Conservation (phyloP, 2,797 vertebrate genomes). For the Epinephelus malabaricus region DNA sequence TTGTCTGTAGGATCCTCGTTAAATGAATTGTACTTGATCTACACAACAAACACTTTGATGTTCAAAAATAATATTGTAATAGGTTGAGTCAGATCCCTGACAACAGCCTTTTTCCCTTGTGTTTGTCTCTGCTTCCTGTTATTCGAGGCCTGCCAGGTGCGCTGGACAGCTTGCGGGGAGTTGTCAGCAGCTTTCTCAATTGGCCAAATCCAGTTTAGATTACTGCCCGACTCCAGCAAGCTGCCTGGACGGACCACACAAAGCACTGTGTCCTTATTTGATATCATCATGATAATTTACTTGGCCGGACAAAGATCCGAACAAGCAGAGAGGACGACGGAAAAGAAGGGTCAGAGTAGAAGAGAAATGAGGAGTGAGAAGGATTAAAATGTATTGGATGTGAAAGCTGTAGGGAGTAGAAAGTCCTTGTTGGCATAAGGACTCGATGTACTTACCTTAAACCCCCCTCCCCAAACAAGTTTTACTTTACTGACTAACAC, state of each 20-base stretch:
- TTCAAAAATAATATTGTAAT: constrained; percentile 33
- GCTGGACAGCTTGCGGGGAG: constrained; percentile 66
- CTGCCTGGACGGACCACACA: constrained; percentile 53
- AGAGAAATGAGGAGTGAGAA: constrained; percentile 40
- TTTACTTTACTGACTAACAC: too few relatives aligned
- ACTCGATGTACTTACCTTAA: constrained; percentile 41
- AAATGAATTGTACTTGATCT: constrained; percentile 19
- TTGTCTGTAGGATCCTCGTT: neutral
- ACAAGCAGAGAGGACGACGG: constrained; percentile 27
- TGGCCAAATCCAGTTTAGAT: constrained; percentile 78
- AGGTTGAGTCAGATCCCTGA: constrained; percentile 42
- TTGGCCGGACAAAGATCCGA: constrained; percentile 34
- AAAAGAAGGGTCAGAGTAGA: constrained; percentile 39
- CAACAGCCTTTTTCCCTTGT: constrained; percentile 10
- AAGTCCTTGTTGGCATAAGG: constrained; percentile 47
- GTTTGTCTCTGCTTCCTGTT: constrained; percentile 31
- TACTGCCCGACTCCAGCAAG: constrained; percentile 55
- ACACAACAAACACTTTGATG: constrained; percentile 17
- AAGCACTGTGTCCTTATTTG: constrained; percentile 66
- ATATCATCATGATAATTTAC: constrained; percentile 72
- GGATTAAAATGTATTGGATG: constrained; percentile 49
- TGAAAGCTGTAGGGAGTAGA: constrained; percentile 51
- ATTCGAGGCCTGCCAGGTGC: constrained; percentile 64
- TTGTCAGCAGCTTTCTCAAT: constrained; percentile 73
- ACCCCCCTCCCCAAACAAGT: too few relatives aligned